A percentile compares a stretch with the other conserved stretches of the same genome.
Conservation (phyloP, 2,888 invertebrate genomes). For the Cephus nigrinus region DNA sequence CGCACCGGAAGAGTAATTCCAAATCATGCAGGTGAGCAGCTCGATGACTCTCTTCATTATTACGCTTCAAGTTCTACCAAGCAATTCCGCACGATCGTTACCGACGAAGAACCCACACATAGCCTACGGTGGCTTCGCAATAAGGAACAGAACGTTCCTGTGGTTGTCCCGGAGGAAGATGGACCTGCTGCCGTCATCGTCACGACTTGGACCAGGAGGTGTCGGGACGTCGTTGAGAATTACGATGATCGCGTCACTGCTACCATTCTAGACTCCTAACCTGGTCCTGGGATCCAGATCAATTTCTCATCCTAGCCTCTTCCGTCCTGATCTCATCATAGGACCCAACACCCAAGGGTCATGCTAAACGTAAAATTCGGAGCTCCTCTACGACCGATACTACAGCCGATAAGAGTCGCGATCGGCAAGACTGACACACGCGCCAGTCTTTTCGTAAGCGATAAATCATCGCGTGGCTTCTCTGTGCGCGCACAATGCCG, state of each 20-base stretch:
- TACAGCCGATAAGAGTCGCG: not conserved
- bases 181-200: slow-evolving; percentile 32
- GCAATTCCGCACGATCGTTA: not conserved
- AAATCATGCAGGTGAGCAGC: not conserved
- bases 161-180: slow-evolving; percentile 35
- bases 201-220: slow-evolving; percentile 23
- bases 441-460: slow-evolving; percentile 31
- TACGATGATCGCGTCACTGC: slow-evolving; percentile 63
- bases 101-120: not conserved
- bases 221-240: slow-evolving; percentile 52
- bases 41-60: not conserved
- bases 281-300: not conserved
- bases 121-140: slow-evolving; percentile 34
- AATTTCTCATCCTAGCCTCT: not conserved
- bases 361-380: not conserved
- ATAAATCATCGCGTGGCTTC: slow-evolving; percentile 62
- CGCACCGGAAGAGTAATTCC: not conserved
- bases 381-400: not conserved
- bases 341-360: not conserved
- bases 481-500: slow-evolving; percentile 62
- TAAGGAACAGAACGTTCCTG: slow-evolving; percentile 60
- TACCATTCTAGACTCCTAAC: slow-evolving; percentile 48
- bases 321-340: not conserved
- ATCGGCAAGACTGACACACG: not conserved
- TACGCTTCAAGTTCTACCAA: not conserved